phyloP scores from a whole-genome alignment of 2,888 invertebrate species.

The Carcina quercana region DNA sequence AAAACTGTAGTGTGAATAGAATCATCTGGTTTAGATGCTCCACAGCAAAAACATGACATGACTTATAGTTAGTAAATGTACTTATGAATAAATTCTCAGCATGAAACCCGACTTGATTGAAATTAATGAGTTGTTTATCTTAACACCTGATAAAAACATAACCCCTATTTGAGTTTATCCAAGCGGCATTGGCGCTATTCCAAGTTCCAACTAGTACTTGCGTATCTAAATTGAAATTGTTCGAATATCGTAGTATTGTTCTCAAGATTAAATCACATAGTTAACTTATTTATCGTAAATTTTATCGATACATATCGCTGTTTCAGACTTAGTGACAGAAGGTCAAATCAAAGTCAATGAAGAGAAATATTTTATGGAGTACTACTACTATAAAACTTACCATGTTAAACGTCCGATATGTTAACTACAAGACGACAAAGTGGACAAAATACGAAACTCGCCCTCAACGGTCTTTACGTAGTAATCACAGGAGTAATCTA shows the following conservation, averaged over 20 bases:
- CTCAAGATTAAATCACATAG: conserved; percentile 2
- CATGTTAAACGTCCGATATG: conserved; percentile 29
- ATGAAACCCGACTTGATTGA: conserved; percentile 1
- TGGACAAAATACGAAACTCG: conserved; percentile 3
- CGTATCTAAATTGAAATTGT: no score
- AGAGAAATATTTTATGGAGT: conserved; percentile 12
- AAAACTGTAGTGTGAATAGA: conserved; percentile 19
- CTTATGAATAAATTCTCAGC: conserved; percentile 1
- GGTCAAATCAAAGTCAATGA: conserved; percentile 63
- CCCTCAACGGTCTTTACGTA: no score
- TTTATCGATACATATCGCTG: not conserved
- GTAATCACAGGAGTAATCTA: no score
- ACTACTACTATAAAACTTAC: conserved; percentile 45
- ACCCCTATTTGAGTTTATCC: conserved; percentile 6
- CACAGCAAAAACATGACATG: conserved; percentile 36
- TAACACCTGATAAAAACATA: conserved; percentile 9
- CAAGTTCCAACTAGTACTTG: not conserved
- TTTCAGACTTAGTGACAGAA: conserved; percentile 18
- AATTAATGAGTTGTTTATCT: not conserved
- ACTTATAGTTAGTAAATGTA: conserved; percentile 3
- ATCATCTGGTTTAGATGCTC: conserved; percentile 20
- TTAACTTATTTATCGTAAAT: conserved; percentile 1
- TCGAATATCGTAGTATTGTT: no score
- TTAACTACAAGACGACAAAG: conserved; percentile 1
- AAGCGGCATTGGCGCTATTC: not conserved